A percentile compares a stretch with the other conserved stretches of the same genome.
phyloP scores from a whole-genome alignment of 2,797 vertebrate genomes.

The Lagodon rhomboides region DNA sequence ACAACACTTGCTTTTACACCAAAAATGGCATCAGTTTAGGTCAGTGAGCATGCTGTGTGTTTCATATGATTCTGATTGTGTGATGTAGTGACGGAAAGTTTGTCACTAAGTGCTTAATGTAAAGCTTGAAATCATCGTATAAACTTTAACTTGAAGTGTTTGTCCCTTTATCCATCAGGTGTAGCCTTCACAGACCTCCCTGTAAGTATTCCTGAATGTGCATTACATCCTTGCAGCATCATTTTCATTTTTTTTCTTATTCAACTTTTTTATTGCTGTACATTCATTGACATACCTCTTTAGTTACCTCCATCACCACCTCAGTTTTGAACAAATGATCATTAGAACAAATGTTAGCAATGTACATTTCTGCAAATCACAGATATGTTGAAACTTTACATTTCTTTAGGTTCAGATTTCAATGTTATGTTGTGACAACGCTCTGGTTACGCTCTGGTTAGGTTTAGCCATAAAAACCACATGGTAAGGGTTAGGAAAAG shows the following conservation, averaged over 20 bases:
- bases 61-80: background rate
- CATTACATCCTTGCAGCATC: background rate
- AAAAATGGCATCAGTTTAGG: constrained; percentile 98
- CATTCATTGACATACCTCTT: background rate
- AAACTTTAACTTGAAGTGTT: background rate
- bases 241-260: background rate
- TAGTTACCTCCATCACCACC: too few species aligned
- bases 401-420: too few species aligned
- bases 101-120: background rate
- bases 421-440: too few species aligned
- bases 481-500: too few species aligned
- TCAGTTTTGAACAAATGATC: background rate
- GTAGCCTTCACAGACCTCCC: constrained; percentile 99
- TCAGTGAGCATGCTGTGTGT: constrained; percentile 53
- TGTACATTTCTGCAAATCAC: too few species aligned
- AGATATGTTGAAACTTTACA: too few species aligned
- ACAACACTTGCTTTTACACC: constrained; percentile 99
- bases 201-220: constrained; percentile 86
- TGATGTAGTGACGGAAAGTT: background rate
- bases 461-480: too few species aligned
- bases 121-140: background rate
- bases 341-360: too few species aligned
- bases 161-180: constrained; percentile 81
- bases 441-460: too few species aligned
- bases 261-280: background rate